Conservation (phyloP, 2,113 vertebrate genomes). For the Tyto alba region DNA sequence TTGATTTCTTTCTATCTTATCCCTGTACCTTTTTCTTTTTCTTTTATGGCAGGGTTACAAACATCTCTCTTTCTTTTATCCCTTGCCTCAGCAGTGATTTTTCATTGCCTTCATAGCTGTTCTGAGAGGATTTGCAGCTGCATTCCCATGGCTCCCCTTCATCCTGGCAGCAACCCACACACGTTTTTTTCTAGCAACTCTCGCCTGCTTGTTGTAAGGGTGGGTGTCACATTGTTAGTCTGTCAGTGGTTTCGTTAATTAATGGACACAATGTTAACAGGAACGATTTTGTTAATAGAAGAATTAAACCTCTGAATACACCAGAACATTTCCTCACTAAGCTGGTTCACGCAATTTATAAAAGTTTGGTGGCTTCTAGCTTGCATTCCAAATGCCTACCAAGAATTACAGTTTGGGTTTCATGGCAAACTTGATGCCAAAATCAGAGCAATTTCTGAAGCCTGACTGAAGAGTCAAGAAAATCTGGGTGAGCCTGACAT, state of each 20-base stretch:
- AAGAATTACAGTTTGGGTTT: background rate
- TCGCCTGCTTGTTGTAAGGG: background rate
- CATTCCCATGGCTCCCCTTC: slow-evolving; percentile 53
- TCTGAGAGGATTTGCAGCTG: slow-evolving; percentile 58
- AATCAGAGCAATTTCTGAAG: background rate
- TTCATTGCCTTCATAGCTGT: slow-evolving; percentile 16
- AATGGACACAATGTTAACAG: slow-evolving; percentile 24
- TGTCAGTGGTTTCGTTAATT: slow-evolving; percentile 2
- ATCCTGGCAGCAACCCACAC: slow-evolving; percentile 7
- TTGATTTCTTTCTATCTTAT: background rate
- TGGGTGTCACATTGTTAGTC: background rate
- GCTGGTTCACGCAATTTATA: background rate
- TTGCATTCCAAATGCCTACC: background rate
- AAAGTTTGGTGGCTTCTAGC: background rate
- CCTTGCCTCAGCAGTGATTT: slow-evolving; percentile 20
- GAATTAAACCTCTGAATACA: background rate
- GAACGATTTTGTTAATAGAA: background rate
- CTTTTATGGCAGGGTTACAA: background rate
- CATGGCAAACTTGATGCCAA: background rate
- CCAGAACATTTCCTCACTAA: background rate
- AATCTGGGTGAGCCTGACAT: background rate
- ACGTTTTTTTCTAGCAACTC: background rate
- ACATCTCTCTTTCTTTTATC: background rate
- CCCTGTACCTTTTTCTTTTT: background rate
- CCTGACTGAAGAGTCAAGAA: background rate